Evolutionary conservation across 2,113 vertebrate species (phyloP), one percentile per base, ranked within the genome.

Genomic region (Onychorhynchus coronatus): DNA sequence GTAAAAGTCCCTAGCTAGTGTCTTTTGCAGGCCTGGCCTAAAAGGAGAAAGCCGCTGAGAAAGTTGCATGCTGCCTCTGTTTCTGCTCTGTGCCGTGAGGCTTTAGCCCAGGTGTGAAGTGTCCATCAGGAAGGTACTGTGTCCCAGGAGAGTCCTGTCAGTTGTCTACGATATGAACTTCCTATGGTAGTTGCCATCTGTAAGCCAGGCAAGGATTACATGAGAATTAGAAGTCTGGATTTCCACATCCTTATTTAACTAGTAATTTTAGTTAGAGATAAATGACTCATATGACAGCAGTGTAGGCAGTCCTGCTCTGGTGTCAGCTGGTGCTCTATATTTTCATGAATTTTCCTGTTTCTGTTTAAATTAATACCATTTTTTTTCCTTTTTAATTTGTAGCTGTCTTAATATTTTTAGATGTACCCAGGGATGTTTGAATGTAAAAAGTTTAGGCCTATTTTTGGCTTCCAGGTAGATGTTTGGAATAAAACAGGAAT

Each of bases 111-210:
- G 13, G 37, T 37, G 35, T 71, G 41, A 50, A 0, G 17, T 59
- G 46, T 39, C 35, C 5, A n/a, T 58, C 14, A 30, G 44, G 41
- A 76, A 73, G 21, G 35, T 39, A 14, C 23, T 3, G 14, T 46
- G 20, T 52, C 6, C 30, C 6, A 30, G 46, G 13, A 35, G 25
- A 52, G 17, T 63, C 27, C 6, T 68, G 9, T 11, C 24, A 23
- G 2, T 41, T 84, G 27, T 47, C 72, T 65, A 4, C 0, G 0
- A 16, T 5, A 41, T 7, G 13, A 17, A 41, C 25, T 70, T 84
- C 28, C 23, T 17, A 1, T 72, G 28, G 22, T n/a, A 42, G 15
- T 31, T 55, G 33, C 18, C 8, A 8, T 71, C 25, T 58, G 20
- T 52, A 46, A 85, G 28, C 10, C 15, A 46, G 25, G 25, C 25